These are phyloP conservation scores for Pyrrhosoma nymphula DNA, from an alignment of 2,888 invertebrate genomes.

Conservation along the genomic window DNA sequence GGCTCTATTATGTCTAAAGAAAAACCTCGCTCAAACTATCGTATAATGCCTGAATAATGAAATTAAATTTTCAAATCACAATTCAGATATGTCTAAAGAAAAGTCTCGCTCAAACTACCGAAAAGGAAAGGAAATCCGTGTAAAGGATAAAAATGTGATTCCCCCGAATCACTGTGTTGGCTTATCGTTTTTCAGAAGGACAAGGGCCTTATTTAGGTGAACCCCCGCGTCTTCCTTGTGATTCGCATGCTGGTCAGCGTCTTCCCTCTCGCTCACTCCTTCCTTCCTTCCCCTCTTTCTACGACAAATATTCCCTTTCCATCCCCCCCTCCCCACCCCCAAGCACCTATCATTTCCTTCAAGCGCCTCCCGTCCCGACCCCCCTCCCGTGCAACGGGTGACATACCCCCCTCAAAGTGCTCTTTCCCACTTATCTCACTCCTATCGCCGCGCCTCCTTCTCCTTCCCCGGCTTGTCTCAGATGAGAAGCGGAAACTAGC, in stretches of 20 bases:
- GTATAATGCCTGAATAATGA: too few species aligned
- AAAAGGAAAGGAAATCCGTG: too few species aligned
- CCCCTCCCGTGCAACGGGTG: not conserved
- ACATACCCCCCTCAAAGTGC: not conserved
- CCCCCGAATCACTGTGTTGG: too few species aligned
- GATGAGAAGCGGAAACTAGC: slow-evolving; percentile 58
- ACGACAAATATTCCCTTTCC: not conserved
- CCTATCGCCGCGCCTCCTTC: not conserved
- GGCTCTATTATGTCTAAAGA: too few species aligned
- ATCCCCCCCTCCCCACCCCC: not conserved
- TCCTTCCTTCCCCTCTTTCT: not conserved
- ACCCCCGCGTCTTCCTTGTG: not conserved
- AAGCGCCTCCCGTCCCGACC: not conserved
- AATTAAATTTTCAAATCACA: too few species aligned
- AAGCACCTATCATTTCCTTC: not conserved
- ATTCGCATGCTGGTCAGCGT: not conserved
- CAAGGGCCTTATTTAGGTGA: not conserved
- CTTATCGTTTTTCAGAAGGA: not conserved
- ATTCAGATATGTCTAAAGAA: too few species aligned
- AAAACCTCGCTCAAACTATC: too few species aligned
- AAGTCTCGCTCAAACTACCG: too few species aligned
- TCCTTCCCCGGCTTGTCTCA: slow-evolving; percentile 35
- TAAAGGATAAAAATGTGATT: too few species aligned
- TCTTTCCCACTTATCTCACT: slow-evolving; percentile 21
- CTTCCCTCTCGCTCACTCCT: not conserved